phyloP scores from a whole-genome alignment of 2,797 vertebrate species.

The Sebastolobus alascanus region DNA sequence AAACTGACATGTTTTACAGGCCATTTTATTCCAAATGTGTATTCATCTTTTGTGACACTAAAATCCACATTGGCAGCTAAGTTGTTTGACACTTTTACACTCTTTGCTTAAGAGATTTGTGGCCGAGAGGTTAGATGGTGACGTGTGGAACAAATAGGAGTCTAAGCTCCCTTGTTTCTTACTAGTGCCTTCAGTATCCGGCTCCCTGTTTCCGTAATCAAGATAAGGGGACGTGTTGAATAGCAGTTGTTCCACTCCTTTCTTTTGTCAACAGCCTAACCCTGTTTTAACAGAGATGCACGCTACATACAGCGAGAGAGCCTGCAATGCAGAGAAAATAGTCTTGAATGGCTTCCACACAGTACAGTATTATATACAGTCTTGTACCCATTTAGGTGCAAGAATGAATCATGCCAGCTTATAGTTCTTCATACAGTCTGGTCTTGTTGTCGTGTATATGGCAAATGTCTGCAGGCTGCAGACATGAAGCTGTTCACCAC shows the following conservation, averaged over 20 bases:
- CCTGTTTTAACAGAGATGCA: conserved; percentile 45
- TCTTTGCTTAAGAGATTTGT: background rate
- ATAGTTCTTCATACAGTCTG: conserved; percentile 3
- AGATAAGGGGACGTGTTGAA: conserved; percentile 13
- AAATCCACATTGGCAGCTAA: background rate
- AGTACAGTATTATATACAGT: background rate
- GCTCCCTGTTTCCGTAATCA: conserved; percentile 28
- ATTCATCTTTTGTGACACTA: background rate
- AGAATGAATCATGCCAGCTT: background rate
- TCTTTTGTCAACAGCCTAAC: conserved; percentile 60
- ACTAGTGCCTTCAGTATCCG: background rate
- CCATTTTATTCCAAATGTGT: background rate
- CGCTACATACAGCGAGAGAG: background rate
- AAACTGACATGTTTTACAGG: background rate
- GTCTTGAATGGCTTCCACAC: conserved; percentile 2
- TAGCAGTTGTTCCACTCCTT: conserved; percentile 28
- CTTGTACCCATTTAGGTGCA: background rate
- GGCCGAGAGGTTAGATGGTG: background rate
- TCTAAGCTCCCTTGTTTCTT: background rate
- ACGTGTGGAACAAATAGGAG: background rate
- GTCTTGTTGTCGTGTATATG: background rate
- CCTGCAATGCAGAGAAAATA: conserved; percentile 37
- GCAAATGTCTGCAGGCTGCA: background rate
- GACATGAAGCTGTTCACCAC: background rate
- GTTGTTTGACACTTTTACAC: background rate